Base-by-base conservation (phyloP, 2,113 vertebrate species). In the Heterotilapia buettikoferi region DNA sequence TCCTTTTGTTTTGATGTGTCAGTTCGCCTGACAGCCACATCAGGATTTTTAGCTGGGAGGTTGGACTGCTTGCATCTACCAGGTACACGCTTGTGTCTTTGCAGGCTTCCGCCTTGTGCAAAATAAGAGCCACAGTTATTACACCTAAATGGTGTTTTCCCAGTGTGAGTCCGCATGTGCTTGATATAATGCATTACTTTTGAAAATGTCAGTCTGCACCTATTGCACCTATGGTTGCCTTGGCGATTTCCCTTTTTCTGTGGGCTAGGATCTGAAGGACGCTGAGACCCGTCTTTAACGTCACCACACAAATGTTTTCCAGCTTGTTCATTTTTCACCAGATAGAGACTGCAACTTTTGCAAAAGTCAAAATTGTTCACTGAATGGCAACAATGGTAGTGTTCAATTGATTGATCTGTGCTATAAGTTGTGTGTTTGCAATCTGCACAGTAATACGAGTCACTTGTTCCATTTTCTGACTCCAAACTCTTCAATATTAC, bases 161-260 rank as follows among this genome's bases (percentile, higher is more conserved):
- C 92, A 81, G 88, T 94, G 88, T 97, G 96, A 54, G 10, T 81
- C 13, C 94, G 90, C 91, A 96, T 93, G 73, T 97, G 97, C 14
- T 66, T 83, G 40, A 94, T 21, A 80, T 93, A 90, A 2, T 78
- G 38, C 73, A 56, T 0, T 16, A 53, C 1, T 91, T 88, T 94
- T 33, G 80, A 4, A 88, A 97, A 96, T 18, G 2, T 7, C 3
- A 93, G 45, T 21, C 19, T 13, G 26, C 97, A 97, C 33, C 52
- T 90, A 2, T 9, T 86, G 73, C 96, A 97, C 18, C 10, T 66
- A 21, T 92, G 82, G 47, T 29, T 10, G 14, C 56, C 80, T 5
- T 8, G 16, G 9, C 3, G 83, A 84, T 45, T 89, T 36, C 3
- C 80, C 78, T 81, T 87, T 21, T 57, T 92, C 12, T 26, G 2